Base-by-base conservation (phyloP, 2,888 invertebrate species). In the Heliconius hortense region DNA sequence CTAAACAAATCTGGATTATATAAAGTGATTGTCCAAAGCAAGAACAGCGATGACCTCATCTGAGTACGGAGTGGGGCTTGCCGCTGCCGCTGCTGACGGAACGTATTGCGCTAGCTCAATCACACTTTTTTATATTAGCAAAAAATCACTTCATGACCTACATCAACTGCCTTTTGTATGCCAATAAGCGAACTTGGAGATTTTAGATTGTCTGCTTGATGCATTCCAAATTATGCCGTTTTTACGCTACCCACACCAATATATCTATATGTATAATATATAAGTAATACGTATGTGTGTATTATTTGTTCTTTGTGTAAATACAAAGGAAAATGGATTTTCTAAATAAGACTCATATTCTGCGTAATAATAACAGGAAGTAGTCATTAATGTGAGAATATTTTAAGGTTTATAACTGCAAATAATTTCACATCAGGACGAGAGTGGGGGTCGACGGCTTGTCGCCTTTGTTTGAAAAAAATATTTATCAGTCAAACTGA, bases 111-210 rank as follows among this genome's bases (percentile, higher is more conserved):
- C 83, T 82, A 82, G 83, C 84, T 83, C 83, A 82, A 84, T 84
- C 82, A 80, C 84, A 83, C 83, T 89, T 91, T 48, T 91, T 91
- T 89, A 82, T 85, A 82, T 76, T 81, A 73, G 79, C 78, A 81
- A 88, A 90, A 88, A 90, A 89, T 83, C 81, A 81, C 79, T 80
- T 84, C 89, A 84, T 89, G 93, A 93, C 93, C 93, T 93, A 91
- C 91, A 90, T 87, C 92, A 93, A 93, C 84, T 79, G 82, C 77
- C 74, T 75, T 67, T 75, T 75, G 77, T 67, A 76, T 68, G 77
- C 74, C 77, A 78, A 78, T 68, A 73, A 60, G 71, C 35, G 60
- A 74, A 73, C 62, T 39, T 69, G 63, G 39, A 56, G 66, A 48
- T 68, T 73, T 78, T 75, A 71, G 26, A 63, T 48, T 24, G 39